These are phyloP conservation scores for Hydrozoanthus tunicans DNA, from an alignment of 64 coral and sea anemone genomes.

Conservation along the genomic window DNA sequence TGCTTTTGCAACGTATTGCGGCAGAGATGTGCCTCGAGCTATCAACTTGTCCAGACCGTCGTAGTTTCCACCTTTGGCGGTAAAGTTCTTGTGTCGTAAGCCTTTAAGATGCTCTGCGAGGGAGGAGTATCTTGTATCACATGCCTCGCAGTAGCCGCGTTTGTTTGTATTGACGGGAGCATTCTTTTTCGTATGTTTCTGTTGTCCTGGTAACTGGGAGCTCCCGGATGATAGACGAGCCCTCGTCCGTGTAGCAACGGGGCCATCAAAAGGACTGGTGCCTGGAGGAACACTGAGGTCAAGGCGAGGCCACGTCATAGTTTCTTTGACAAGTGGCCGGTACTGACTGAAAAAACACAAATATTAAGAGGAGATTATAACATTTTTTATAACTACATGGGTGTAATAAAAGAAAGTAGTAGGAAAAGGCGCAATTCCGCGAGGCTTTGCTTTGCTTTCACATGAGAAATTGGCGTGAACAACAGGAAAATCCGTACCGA, in stretches of 20 bases:
- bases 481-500: constrained; percentile 23
- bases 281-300: constrained; percentile 36
- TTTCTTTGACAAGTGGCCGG: constrained; percentile 66
- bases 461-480: no score
- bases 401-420: neutral
- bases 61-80: constrained; percentile 41
- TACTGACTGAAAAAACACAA: constrained; percentile 51
- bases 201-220: constrained; percentile 29
- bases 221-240: constrained; percentile 65
- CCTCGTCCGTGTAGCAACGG: constrained; percentile 67
- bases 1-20: constrained; percentile 40
- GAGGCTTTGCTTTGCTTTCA: no score
- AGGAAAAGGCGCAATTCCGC: no score
- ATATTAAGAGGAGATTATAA: neutral
- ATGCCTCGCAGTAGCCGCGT: constrained; percentile 73
- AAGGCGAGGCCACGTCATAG: constrained; percentile 42
- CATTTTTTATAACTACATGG: neutral
- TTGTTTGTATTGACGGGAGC: constrained; percentile 42
- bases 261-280: constrained; percentile 67
- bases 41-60: constrained; percentile 63
- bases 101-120: constrained; percentile 37
- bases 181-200: neutral
- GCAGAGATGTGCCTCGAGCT: constrained; percentile 33
- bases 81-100: constrained; percentile 49
- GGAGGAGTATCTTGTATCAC: constrained; percentile 31